Conservation (phyloP, 2,797 vertebrate genomes). For the Oophaga sylvatica region DNA sequence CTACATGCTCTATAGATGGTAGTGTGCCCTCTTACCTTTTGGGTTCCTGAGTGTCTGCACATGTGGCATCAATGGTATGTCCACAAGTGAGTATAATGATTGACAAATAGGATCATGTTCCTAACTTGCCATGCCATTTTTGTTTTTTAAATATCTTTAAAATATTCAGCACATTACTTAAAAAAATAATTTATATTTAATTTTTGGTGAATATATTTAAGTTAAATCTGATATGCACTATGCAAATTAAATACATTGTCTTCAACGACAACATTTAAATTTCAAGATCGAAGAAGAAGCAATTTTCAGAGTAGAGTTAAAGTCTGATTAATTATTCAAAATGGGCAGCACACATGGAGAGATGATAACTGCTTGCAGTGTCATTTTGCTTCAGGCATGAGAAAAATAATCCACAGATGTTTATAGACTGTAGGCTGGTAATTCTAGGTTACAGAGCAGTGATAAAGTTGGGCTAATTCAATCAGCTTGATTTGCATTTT, state of each 20-base stretch:
- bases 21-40: too few relatives aligned
- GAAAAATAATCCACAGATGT: constrained; percentile 40
- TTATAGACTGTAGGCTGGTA: constrained; percentile 52
- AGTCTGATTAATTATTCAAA: constrained; percentile 51
- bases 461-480: constrained; percentile 52
- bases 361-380: constrained; percentile 52
- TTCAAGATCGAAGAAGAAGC: not conserved
- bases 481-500: constrained; percentile 50
- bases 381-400: constrained; percentile 33
- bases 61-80: too few relatives aligned
- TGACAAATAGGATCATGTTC: too few relatives aligned
- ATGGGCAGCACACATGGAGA: constrained; percentile 41
- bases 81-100: too few relatives aligned
- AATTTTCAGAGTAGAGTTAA: not conserved
- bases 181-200: too few relatives aligned
- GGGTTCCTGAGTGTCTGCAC: too few relatives aligned
- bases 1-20: too few relatives aligned
- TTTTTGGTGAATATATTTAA: not conserved
- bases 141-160: too few relatives aligned
- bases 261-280: not conserved
- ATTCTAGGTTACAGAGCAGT: constrained; percentile 38
- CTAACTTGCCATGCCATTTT: too few relatives aligned
- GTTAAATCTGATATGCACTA: not conserved
- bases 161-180: too few relatives aligned
- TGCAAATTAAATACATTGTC: not conserved